Conservation (phyloP, 2,888 invertebrate genomes). For the Heliconius aoede region DNA sequence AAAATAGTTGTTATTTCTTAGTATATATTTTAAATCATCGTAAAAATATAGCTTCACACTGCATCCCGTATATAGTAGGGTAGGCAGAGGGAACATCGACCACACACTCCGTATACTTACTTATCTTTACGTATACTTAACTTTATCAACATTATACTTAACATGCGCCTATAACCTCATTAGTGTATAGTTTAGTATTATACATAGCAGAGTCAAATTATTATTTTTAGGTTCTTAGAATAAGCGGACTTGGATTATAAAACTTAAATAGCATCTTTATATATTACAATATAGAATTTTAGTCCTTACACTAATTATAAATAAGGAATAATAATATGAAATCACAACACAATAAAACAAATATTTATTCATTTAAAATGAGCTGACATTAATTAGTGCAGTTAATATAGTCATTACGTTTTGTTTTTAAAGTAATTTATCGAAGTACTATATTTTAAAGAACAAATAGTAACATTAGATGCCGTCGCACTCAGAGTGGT, state of each 20-base stretch:
- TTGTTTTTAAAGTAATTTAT: constrained; percentile 17
- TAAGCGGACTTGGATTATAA: neutral
- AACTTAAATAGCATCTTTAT: constrained; percentile 1
- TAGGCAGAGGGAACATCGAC: no score
- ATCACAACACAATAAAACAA: neutral
- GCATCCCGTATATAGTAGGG: no score
- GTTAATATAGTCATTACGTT: neutral
- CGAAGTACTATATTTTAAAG: neutral
- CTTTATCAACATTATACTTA: neutral
- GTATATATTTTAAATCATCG: no score
- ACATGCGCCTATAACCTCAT: neutral
- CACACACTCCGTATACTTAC: no score
- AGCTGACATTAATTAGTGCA: neutral
- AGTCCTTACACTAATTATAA: neutral
- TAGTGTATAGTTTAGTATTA: neutral
- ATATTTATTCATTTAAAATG: constrained; percentile 11
- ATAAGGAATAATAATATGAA: neutral
- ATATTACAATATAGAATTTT: neutral
- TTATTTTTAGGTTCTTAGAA: neutral
- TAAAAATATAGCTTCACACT: no score
- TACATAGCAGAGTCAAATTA: neutral
- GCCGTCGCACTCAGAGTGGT: neutral
- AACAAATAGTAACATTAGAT: neutral
- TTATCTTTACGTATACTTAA: no score
- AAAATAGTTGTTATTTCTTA: no score